Percentiles rank a stretch among this genome's conserved stretches.
Evolutionary conservation across 1,140 invertebrate genomes (phyloP).

Genomic region (Rhopalosiphum padi): DNA sequence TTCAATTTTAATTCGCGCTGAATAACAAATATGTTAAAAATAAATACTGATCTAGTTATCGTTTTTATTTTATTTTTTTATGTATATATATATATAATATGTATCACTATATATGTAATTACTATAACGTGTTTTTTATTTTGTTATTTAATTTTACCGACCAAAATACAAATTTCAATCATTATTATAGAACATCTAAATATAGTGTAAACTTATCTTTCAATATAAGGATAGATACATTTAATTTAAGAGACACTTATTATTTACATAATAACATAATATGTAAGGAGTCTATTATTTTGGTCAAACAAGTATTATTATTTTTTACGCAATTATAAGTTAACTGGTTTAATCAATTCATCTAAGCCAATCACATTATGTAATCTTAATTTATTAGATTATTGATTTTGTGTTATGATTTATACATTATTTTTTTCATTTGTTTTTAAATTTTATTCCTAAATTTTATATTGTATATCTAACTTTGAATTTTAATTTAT

Average conservation of each 20-base stretch:
- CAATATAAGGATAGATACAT: constrained; percentile 17
- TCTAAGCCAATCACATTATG: constrained; percentile 9
- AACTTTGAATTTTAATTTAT: constrained; percentile 53
- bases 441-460: constrained; percentile 58
- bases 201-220: constrained; percentile 41
- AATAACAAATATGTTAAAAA: constrained; percentile 16
- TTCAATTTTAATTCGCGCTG: constrained; percentile 20
- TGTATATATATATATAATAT: constrained; percentile 36
- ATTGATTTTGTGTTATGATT: constrained; percentile 54
- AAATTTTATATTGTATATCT: constrained; percentile 55
- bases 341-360: constrained; percentile 8
- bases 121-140: constrained; percentile 28
- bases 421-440: constrained; percentile 52
- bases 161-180: constrained; percentile 46
- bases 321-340: constrained; percentile 43
- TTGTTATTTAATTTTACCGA: constrained; percentile 53
- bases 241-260: constrained; percentile 18
- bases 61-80: constrained; percentile 27
- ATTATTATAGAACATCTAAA: background rate
- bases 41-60: constrained; percentile 21
- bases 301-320: constrained; percentile 51
- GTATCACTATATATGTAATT: background rate
- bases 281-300: constrained; percentile 17
- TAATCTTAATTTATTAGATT: constrained; percentile 37
- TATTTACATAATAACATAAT: constrained; percentile 1